Percentiles rank a stretch among this genome's conserved stretches.
These are phyloP conservation scores for Corythoichthys intestinalis DNA, from an alignment of 2,113 vertebrate genomes.

Conservation along the genomic window DNA sequence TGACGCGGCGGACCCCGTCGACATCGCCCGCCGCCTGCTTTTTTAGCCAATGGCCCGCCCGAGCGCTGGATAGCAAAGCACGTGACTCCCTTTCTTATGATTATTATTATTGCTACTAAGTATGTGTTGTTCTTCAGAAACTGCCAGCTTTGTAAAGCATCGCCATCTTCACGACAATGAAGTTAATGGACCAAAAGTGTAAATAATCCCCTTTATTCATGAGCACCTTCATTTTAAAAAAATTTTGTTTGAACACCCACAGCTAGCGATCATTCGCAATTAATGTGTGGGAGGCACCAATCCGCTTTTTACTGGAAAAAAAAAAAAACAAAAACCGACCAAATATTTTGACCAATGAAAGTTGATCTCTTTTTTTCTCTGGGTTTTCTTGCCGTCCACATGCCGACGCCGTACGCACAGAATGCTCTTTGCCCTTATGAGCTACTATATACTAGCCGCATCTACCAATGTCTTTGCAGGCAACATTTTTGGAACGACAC, in stretches of 20 bases:
- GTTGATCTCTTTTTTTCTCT: too few species aligned
- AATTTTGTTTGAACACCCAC: neutral
- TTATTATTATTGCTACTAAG: neutral
- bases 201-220: neutral
- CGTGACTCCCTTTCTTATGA: constrained; percentile 1
- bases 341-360: too few species aligned
- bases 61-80: neutral
- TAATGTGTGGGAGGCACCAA: neutral
- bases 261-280: neutral
- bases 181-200: neutral
- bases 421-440: too few species aligned
- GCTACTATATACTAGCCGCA: too few species aligned
- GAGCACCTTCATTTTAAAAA: neutral
- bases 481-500: neutral
- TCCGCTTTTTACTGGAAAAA: neutral
- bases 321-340: too few species aligned
- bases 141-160: neutral
- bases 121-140: neutral
- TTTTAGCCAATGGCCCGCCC: neutral
- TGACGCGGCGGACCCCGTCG: constrained; percentile 29
- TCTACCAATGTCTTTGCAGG: too few species aligned
- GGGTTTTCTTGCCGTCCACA: too few species aligned
- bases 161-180: too few species aligned
- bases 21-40: neutral
- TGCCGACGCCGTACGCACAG: too few species aligned